A percentile compares a stretch with the other conserved stretches of the same genome.
Conservation (phyloP, 2,113 vertebrate species). For the Etheostoma cragini region DNA sequence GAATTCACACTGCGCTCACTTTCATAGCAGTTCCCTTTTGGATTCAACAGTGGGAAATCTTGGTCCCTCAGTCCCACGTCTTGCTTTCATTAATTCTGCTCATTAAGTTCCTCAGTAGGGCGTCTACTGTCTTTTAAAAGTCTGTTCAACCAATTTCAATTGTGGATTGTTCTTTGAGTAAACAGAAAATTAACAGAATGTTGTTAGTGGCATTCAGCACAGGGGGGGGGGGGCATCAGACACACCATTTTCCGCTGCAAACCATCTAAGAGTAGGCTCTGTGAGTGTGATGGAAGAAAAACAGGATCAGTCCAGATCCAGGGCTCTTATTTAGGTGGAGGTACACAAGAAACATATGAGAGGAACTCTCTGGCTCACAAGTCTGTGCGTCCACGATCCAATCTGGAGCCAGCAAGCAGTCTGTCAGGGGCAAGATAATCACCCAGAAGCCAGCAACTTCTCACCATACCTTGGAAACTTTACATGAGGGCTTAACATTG, state of each 20-base stretch:
- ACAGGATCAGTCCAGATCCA: not conserved
- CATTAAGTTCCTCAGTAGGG: slow-evolving; percentile 41
- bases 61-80: slow-evolving; percentile 10
- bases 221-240: not conserved
- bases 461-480: not conserved
- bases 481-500: not conserved
- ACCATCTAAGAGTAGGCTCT: not conserved
- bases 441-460: not conserved
- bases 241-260: not conserved
- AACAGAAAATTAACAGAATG: slow-evolving; percentile 2
- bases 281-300: not conserved
- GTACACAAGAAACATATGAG: not conserved
- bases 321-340: not conserved
- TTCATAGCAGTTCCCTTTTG: slow-evolving; percentile 13
- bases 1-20: not conserved
- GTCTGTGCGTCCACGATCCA: not conserved
- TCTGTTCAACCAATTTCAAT: slow-evolving; percentile 44
- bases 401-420: not conserved
- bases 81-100: slow-evolving; percentile 50
- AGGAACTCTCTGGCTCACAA: not conserved
- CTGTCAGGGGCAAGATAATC: not conserved
- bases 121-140: slow-evolving; percentile 22
- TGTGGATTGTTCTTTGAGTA: slow-evolving; percentile 1
- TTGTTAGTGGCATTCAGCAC: not conserved
- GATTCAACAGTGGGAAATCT: slow-evolving; percentile 10